Evolutionary conservation across 2,888 invertebrate species (phyloP).

Genomic region (Trachelus troglodyta): DNA sequence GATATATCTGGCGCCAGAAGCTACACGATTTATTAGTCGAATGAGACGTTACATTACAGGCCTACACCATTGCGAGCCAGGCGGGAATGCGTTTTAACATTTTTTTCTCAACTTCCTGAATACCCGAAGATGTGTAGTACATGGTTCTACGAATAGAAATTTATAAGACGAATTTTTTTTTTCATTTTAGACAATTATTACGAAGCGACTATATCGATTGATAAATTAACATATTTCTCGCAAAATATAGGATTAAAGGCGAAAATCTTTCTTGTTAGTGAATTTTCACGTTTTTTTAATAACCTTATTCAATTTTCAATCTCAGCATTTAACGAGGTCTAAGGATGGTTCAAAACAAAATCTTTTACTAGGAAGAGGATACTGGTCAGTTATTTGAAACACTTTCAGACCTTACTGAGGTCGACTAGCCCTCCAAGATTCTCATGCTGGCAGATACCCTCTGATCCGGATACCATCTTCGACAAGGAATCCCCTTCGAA

Average conservation of each 20-base stretch:
- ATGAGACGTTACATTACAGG: slow-evolving; percentile 7
- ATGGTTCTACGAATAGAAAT: background rate
- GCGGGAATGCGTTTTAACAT: background rate
- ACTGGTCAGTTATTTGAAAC: background rate
- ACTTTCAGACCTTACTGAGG: background rate
- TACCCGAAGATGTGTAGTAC: background rate
- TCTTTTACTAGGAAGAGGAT: background rate
- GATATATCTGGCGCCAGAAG: slow-evolving; percentile 23
- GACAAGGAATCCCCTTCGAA: background rate
- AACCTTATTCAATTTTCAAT: background rate
- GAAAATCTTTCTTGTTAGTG: no score
- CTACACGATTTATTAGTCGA: slow-evolving; percentile 9
- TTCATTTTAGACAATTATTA: no score
- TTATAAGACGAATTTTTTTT: background rate
- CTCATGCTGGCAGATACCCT: background rate
- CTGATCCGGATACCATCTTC: background rate
- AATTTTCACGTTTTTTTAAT: background rate
- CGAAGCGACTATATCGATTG: no score
- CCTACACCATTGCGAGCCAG: background rate
- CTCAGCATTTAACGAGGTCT: background rate
- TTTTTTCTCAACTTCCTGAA: background rate
- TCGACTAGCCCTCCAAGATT: background rate
- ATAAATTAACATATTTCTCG: no score
- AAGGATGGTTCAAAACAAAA: background rate
- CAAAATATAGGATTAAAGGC: no score